phyloP scores from a whole-genome alignment of 2,113 vertebrate species.

The Cryptomyrus ogoouensis region DNA sequence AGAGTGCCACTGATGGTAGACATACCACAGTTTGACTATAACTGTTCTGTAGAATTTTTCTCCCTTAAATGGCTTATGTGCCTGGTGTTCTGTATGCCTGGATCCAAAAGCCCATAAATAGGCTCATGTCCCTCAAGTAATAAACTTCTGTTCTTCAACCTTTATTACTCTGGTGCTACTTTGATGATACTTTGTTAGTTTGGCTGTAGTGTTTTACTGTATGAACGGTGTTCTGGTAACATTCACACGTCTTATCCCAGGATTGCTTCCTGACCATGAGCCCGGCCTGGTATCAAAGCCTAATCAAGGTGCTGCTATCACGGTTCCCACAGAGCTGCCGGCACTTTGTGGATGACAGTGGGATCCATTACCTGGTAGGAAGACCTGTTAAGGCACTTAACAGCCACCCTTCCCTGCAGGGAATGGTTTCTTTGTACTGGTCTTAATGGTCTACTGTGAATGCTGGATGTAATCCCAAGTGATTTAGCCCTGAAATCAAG shows the following conservation, averaged over 20 bases:
- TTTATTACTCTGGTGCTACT: not conserved
- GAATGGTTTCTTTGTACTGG: not conserved
- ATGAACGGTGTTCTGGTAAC: not conserved
- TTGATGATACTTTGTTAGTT: not conserved
- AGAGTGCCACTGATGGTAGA: not conserved
- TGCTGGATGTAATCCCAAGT: not conserved
- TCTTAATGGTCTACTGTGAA: not conserved
- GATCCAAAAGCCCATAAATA: not conserved
- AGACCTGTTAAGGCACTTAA: not conserved
- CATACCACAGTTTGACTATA: not conserved
- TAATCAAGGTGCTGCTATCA: constrained; percentile 87
- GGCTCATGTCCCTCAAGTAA: not conserved
- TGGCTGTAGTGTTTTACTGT: not conserved
- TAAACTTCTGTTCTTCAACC: not conserved
- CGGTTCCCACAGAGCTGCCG: constrained; percentile 96
- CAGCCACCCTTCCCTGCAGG: not conserved
- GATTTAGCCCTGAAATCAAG: not conserved
- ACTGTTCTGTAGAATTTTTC: not conserved
- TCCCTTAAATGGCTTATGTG: not conserved
- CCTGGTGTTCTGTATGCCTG: not conserved
- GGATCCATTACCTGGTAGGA: constrained; percentile 91
- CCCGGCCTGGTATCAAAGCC: constrained; percentile 92
- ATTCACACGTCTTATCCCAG: constrained; percentile 47
- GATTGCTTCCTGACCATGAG: constrained; percentile 82
- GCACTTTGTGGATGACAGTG: constrained; percentile 83